These are phyloP conservation scores for Atrichornis clamosus DNA, from an alignment of 2,113 vertebrate species.

Conservation along the genomic window DNA sequence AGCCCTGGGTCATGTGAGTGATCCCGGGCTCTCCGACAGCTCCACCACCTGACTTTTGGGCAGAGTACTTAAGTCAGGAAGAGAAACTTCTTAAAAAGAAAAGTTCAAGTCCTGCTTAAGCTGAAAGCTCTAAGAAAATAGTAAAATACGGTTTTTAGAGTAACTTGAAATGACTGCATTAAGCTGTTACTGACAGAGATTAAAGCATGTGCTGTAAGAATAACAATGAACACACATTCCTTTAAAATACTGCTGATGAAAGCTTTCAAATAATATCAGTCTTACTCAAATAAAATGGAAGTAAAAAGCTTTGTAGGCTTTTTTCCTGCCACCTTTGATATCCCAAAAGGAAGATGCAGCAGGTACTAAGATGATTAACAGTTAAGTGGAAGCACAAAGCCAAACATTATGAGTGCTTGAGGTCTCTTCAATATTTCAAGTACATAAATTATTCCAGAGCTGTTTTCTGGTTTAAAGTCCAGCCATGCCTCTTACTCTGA, in stretches of 20 bases:
- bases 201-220: not conserved
- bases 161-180: not conserved
- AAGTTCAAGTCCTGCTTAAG: not conserved
- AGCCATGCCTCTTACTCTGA: not conserved
- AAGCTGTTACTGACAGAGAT: not conserved
- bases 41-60: not conserved
- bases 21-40: accelerated
- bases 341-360: not conserved
- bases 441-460: not conserved
- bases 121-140: not conserved
- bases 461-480: not conserved
- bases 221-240: not conserved
- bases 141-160: not conserved
- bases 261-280: not conserved
- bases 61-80: not conserved
- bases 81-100: not conserved
- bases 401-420: not conserved
- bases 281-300: not conserved
- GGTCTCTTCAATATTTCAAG: not conserved
- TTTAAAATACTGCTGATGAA: not conserved
- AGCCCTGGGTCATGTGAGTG: not conserved
- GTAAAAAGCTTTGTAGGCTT: not conserved
- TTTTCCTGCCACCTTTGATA: not conserved
- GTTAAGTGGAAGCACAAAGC: not conserved
- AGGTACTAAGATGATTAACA: not conserved